Base-by-base conservation (phyloP, 2,888 invertebrate genomes). In the Volucella inflata region DNA sequence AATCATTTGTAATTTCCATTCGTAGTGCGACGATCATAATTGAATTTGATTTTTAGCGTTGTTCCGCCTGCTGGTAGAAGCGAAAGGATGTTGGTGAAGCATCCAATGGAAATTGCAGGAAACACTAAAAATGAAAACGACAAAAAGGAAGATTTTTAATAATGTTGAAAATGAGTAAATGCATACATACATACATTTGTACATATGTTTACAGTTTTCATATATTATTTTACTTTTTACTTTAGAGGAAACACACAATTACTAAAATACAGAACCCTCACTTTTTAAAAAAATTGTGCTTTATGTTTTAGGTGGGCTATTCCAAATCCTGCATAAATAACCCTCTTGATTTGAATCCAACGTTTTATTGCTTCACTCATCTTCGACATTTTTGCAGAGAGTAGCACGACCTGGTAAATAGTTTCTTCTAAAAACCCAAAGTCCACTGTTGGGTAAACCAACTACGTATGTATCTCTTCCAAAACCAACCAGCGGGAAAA, bases 71-170 rank as follows among this genome's bases (percentile, higher is more conserved):
- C 30, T 71, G 50, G 53, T 71, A 53, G 55, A 77, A 79, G 67
- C 68, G 84, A 80, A 87, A 84, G 67, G 76, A 71, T 68, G 74
- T 70, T 75, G 83, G 71, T 83, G 76, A 70, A 70, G 70, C 80
- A 87, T 87, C 85, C 77, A 76, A 74, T 87, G 64, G 78, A 82
- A 82, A 82, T 82, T 78, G 70, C 87, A 82, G 87, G 82, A 87
- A 74, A 78, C 72, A 68, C 87, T 87, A 82, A 81, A 87, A 87
- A 82, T 82, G 71, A 77, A 87, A 87, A 82, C 38, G 59, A 60
- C 55, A 68, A 38, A 51, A 48, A 60, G 48, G 30, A 30, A 30
- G 30, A 30, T 30, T 30, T 30, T 30, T 30, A 30, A 30, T 30
- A 30, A 30, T 6, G 30, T 30, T 6, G 30, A 30, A n/a, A n/a